Evolutionary conservation across 2,888 invertebrate species (phyloP).

Genomic region (Andrena flavipes): DNA sequence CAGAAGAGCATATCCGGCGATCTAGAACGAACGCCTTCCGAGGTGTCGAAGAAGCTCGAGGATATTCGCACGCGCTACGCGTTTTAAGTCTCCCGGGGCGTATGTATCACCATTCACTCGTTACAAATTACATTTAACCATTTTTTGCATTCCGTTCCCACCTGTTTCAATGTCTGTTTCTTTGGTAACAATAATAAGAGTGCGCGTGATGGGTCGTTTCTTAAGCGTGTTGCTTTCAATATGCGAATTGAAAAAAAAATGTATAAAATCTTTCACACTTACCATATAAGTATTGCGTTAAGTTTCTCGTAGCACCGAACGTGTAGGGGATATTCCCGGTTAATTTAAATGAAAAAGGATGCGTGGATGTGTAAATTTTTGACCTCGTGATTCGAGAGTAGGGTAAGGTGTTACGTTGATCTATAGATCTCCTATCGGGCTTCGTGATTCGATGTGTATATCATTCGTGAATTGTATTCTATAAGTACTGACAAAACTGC

Average conservation of each 20-base stretch:
- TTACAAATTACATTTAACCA: slow-evolving; percentile 5
- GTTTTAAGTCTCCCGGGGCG: slow-evolving; percentile 89
- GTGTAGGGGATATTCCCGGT: slow-evolving; percentile 6
- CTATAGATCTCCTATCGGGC: background rate
- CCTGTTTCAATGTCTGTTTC: slow-evolving; percentile 4
- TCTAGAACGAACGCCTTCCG: slow-evolving; percentile 97
- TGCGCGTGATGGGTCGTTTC: background rate
- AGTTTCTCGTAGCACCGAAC: slow-evolving; percentile 6
- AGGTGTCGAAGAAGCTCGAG: slow-evolving; percentile 99
- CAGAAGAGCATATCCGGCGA: slow-evolving; percentile 98
- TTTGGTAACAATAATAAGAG: background rate
- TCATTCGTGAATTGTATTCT: background rate
- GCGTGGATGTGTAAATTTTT: slow-evolving; percentile 16
- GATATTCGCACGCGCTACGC: slow-evolving; percentile 99
- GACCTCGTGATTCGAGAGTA: slow-evolving; percentile 3
- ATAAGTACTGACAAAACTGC: slow-evolving; percentile 1
- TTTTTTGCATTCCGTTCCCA: slow-evolving; percentile 50
- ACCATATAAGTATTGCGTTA: background rate
- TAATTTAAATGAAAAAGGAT: slow-evolving; percentile 12
- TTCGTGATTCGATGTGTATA: slow-evolving; percentile 4
- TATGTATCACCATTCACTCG: slow-evolving; percentile 18
- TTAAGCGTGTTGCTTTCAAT: slow-evolving; percentile 12
- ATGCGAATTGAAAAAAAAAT: background rate
- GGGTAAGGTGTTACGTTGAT: background rate
- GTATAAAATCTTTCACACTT: background rate